Evolutionary conservation across 2,888 invertebrate species (phyloP), one percentile per base, ranked within the genome.

Genomic region (Cynaeus angustus): DNA sequence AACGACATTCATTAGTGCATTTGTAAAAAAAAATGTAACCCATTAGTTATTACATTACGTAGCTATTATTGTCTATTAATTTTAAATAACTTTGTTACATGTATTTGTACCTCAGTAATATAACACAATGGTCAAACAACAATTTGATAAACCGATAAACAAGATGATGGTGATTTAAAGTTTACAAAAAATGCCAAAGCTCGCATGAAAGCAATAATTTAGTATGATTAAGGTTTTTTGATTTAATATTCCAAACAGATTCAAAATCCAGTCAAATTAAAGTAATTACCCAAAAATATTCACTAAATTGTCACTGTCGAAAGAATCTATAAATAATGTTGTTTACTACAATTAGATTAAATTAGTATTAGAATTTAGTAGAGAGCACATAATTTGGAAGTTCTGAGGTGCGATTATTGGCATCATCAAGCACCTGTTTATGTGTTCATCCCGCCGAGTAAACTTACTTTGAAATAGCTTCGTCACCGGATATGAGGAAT

Each of bases 401-500:
- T 55, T 50, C 61, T 28, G 6, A 37, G 37, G n/a, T 52, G 50
- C 46, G 10, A 58, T 59, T 58, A 59, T 62, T 56, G 45, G 12
- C 65, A 69, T 65, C 50, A 65, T 64, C 58, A 37, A 38, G 43
- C 58, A 69, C 69, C 65, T 69, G 69, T 69, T 64, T 65, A 58
- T 64, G 43, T 58, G 13, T 30, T 52, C 59, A 58, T 50, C 66
- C 41, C 30, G 6, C n/a, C n/a, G 10, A 62, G 52, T 21, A 50
- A 50, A 50, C 26, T 43, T 21, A 7, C 28, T 38, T 48, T 12
- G 45, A 55, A 66, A 66, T 37, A 13, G 26, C 66, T 59, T 52
- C 58, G 59, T 59, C 61, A 62, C 62, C 68, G 62, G 68, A 70
- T 68, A 61, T 66, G 59, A 72, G 66, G 58, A 72, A 72, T 69